Evolutionary conservation across 2,888 invertebrate species (phyloP).

Genomic region (Gymnoscelis rufifasciata): DNA sequence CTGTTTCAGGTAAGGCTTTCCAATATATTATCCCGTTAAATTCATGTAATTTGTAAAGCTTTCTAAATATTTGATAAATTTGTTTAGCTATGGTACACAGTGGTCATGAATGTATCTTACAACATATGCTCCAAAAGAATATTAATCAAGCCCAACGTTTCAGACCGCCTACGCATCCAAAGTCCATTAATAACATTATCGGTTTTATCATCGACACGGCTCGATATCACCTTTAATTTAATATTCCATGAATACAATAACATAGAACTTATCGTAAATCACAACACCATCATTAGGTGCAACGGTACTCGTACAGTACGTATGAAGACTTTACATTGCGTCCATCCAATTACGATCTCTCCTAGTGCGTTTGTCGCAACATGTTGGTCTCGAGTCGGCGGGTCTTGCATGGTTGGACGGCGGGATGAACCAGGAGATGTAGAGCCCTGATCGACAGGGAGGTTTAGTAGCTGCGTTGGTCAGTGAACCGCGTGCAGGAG

Average conservation of each 20-base stretch:
- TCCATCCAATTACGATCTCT: conserved; percentile 48
- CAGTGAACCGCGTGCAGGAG: conserved; percentile 35
- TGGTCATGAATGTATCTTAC: background rate
- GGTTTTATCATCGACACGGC: conserved; percentile 28
- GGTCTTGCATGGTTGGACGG: conserved; percentile 48
- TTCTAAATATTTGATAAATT: no score
- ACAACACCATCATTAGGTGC: conserved; percentile 48
- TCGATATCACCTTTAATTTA: conserved; percentile 28
- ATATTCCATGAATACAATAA: conserved; percentile 32
- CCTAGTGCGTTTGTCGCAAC: conserved; percentile 37
- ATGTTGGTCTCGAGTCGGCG: conserved; percentile 39
- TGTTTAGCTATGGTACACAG: no score
- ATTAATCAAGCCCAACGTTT: conserved; percentile 25
- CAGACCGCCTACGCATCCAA: conserved; percentile 21
- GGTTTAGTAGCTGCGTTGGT: conserved; percentile 31
- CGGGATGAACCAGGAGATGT: conserved; percentile 35
- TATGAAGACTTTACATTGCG: conserved; percentile 46
- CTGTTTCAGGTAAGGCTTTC: conserved; percentile 11
- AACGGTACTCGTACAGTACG: conserved; percentile 31
- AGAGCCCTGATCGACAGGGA: conserved; percentile 44
- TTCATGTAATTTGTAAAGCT: background rate
- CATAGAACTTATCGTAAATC: conserved; percentile 49
- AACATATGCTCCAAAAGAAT: conserved; percentile 1
- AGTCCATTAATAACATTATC: conserved; percentile 30
- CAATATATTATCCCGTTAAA: conserved; percentile 8